A percentile compares a stretch with the other conserved stretches of the same genome.
These are phyloP conservation scores for Seriola rivoliana DNA, from an alignment of 2,113 vertebrate genomes.

Conservation along the genomic window DNA sequence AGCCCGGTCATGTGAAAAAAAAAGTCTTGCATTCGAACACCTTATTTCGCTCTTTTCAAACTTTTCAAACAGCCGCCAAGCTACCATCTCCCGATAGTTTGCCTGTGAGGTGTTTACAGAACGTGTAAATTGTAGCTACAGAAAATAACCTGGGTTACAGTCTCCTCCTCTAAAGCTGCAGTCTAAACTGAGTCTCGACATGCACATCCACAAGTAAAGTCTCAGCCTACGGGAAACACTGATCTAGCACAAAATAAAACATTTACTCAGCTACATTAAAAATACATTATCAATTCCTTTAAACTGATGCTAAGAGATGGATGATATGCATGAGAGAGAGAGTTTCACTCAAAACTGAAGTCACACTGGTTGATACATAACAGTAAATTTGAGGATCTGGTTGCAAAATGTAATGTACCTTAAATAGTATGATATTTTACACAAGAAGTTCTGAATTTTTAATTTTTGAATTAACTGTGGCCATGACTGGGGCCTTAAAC, in stretches of 20 bases:
- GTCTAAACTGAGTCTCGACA: no score
- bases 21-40: no score
- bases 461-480: neutral
- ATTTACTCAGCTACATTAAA: conserved; percentile 33
- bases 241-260: conserved; percentile 19
- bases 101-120: no score
- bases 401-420: neutral
- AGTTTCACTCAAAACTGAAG: neutral
- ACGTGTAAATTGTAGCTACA: no score
- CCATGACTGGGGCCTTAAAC: neutral
- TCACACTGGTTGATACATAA: neutral
- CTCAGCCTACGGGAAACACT: no score
- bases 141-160: no score
- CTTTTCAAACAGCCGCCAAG: no score
- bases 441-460: neutral
- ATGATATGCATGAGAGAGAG: neutral
- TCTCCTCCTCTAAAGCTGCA: no score
- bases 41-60: no score
- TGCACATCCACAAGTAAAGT: no score
- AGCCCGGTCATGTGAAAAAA: no score
- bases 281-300: neutral
- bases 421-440: neutral
- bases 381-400: neutral
- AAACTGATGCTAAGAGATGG: neutral
- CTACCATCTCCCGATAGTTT: no score